Evolutionary conservation across 1,140 invertebrate species (phyloP), one percentile per base, ranked within the genome.

Genomic region (Drosophila sturtevanti): DNA sequence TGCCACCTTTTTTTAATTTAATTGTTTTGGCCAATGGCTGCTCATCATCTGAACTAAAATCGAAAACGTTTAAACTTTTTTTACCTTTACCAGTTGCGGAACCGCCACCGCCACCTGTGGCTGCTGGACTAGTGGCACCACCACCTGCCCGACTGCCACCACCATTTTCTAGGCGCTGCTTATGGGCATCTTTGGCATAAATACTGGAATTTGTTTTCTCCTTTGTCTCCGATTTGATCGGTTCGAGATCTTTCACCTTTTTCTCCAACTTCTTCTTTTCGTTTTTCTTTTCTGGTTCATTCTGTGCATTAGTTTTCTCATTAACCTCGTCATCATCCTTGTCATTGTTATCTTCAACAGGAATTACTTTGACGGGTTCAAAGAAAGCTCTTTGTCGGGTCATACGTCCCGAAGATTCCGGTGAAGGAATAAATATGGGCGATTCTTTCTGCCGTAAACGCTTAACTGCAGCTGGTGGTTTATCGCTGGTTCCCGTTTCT

Each of bases 11-110:
- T 62, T 86, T 92, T 54, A 91, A 72, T 51, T 92, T 91, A 5
- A 91, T 81, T n/a, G 91, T 72, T 69, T 92, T 93, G 58, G 86
- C 77, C 66, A 92, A 61, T 12, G 92, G 92, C 76, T 93, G 90
- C 41, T 92, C 90, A 63, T 92, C 92, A 37, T 92, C 92, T 0
- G 92, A 92, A 34, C 92, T 92, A 34, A 92, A 92, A 61, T 93
- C 92, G 44, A 92, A 92, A 14, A 91, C 89, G 59, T 91, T 90
- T 10, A 90, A 67, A 14, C 77, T 73, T 27, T 90, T 90, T 34
- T 87, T 77, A 14, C 75, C 60, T 22, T 78, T 78, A 44, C 52
- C 58, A 27, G 55, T 10, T 68, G 72, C 7, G 34, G 51, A 16
- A 65, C 75, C 18, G 41, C 41, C 41, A 44, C 9, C 41, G n/a